A percentile compares a stretch with the other conserved stretches of the same genome.
phyloP scores from a whole-genome alignment of 2,888 invertebrate species.

The Agonopterix subpropinquella region DNA sequence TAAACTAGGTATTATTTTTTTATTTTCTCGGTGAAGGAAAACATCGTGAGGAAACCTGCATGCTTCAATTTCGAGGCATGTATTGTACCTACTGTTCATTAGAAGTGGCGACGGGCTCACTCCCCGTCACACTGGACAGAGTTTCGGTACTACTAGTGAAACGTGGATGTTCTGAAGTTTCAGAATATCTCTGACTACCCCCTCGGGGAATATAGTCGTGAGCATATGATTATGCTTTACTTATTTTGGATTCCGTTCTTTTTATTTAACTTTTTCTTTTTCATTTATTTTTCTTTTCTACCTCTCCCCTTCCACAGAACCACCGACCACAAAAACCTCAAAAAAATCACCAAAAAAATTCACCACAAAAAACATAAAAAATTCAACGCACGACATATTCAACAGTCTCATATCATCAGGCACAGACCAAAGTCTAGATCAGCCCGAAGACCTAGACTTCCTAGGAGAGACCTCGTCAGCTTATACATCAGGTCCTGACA shows the following conservation, averaged over 20 bases:
- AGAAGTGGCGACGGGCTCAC: too few species aligned
- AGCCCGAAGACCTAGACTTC: constrained; percentile 41
- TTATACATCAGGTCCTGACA: constrained; percentile 44
- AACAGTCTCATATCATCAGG: constrained; percentile 47
- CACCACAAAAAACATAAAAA: constrained; percentile 5
- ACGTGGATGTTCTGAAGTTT: too few species aligned
- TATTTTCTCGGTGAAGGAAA: too few species aligned
- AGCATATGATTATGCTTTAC: not conserved
- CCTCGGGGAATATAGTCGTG: too few species aligned
- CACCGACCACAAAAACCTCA: constrained; percentile 3
- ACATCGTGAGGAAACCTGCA: too few species aligned
- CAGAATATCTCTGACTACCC: too few species aligned
- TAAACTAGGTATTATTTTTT: too few species aligned
- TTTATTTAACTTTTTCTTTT: constrained; percentile 9
- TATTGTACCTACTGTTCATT: too few species aligned
- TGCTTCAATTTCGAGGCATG: too few species aligned
- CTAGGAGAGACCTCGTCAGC: constrained; percentile 64
- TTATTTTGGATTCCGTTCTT: not conserved
- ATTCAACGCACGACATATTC: constrained; percentile 42
- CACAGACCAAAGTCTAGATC: constrained; percentile 21
- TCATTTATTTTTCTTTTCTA: constrained; percentile 12
- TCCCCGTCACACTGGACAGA: too few species aligned
- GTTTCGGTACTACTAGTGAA: too few species aligned
- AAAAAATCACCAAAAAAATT: constrained; percentile 10
- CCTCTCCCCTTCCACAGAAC: not conserved